Base-by-base conservation (phyloP, 2,113 vertebrate species). In the Natator depressus region DNA sequence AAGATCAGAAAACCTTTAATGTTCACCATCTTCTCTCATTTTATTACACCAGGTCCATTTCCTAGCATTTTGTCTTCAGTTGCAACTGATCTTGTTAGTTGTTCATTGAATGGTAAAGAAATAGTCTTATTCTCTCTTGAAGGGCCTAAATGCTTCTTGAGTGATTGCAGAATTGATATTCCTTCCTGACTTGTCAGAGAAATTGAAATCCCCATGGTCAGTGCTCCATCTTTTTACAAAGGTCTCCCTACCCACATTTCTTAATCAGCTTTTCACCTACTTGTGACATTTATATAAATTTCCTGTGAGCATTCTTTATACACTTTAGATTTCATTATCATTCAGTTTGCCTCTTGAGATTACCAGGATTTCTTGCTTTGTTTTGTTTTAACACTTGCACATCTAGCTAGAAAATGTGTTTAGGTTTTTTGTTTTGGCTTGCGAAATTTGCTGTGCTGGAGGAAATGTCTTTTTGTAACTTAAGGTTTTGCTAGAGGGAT, bases 151-250 rank as follows among this genome's bases (percentile, higher is more conserved):
- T 85, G 54, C 31, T 95, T n/a, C 47, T 87, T 95, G 95, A 92
- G 80, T 95, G 91, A 94, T 47, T 89, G 82, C 75, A 92, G 72
- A 95, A 90, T 62, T 80, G 81, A 93, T 54, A n/a, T 96, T 47
- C 83, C 90, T 89, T 82, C 49, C 92, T 95, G 57, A 97, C 96
- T 95, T 95, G 86, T 84, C 87, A 96, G 88, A 82, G 84, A 96
- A 97, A 97, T 95, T 96, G 96, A 97, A 98, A 97, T 94, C 82
- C 38, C 65, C 54, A 19, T 93, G 72, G 29, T 91, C 87, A 35
- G 89, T 59, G 85, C 7, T 14, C 47, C 57, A 93, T 95, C 94
- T 94, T 96, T 89, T 24, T 82, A 91, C 72, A 85, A 92, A 90
- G 38, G 57, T 10, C 85, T 96, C 94, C 92, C 65, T 90, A 82